phyloP scores from a whole-genome alignment of 2,888 invertebrate genomes.

The Hoplodrina ambigua region DNA sequence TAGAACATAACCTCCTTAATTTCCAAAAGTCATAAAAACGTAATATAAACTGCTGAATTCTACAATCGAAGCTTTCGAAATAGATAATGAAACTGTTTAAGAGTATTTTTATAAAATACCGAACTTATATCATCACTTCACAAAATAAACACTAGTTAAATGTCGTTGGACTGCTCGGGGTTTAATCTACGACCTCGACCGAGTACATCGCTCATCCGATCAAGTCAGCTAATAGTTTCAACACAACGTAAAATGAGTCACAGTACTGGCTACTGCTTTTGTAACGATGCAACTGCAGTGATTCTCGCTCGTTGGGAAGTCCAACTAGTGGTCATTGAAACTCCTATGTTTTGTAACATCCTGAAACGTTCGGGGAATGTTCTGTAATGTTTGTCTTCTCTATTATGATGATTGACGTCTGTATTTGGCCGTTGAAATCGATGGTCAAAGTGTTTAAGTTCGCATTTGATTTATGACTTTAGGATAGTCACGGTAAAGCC shows the following conservation, averaged over 20 bases:
- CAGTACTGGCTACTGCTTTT: slow-evolving; percentile 28
- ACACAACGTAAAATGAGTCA: slow-evolving; percentile 49
- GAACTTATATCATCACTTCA: too few relatives aligned
- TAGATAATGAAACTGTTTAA: too few relatives aligned
- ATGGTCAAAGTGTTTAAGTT: not conserved
- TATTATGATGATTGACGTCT: slow-evolving; percentile 6
- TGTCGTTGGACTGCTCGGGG: not conserved
- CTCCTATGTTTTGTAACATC: slow-evolving; percentile 36
- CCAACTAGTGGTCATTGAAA: slow-evolving; percentile 38
- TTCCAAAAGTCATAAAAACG: too few relatives aligned
- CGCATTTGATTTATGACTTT: not conserved
- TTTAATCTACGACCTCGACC: slow-evolving; percentile 1
- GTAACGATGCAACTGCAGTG: slow-evolving; percentile 38
- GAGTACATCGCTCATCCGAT: not conserved
- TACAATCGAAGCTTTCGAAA: too few relatives aligned
- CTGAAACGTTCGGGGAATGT: slow-evolving; percentile 41
- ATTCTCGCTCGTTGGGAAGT: slow-evolving; percentile 43
- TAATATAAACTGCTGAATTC: too few relatives aligned
- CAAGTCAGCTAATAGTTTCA: slow-evolving; percentile 32
- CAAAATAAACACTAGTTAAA: too few relatives aligned
- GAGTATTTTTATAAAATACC: too few relatives aligned
- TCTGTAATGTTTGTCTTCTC: slow-evolving; percentile 20
- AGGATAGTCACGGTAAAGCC: too few relatives aligned
- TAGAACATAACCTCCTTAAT: too few relatives aligned
- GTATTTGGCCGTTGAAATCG: not conserved